These are phyloP conservation scores for Chirona hameri DNA, from an alignment of 2,888 invertebrate species.

Conservation along the genomic window DNA sequence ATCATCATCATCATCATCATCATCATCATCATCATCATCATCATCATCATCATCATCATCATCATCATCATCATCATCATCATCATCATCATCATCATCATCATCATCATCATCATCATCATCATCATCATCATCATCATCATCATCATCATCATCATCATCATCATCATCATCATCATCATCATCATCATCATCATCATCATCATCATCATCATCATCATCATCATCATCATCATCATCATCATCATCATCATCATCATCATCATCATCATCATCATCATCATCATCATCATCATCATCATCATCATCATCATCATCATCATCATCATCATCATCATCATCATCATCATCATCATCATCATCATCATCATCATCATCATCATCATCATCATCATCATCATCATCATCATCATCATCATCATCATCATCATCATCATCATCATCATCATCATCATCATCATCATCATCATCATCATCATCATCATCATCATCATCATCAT, in stretches of 20 bases:
- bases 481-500: background rate
- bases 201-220: background rate
- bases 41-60: background rate
- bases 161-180: constrained; percentile 22
- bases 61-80: background rate
- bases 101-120: constrained; percentile 8
- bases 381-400: background rate
- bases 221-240: background rate
- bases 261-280: background rate
- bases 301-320: constrained; percentile 9
- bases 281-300: background rate
- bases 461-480: background rate
- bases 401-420: background rate
- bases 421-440: background rate
- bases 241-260: constrained; percentile 6
- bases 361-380: constrained; percentile 24
- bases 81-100: background rate
- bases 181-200: constrained; percentile 2
- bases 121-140: background rate
- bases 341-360: background rate
- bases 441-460: background rate
- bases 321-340: background rate
- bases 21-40: background rate
- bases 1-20: background rate
- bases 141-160: constrained; percentile 11